These are phyloP conservation scores for Eretmocerus hayati DNA, from an alignment of 2,888 invertebrate species.

Conservation along the genomic window DNA sequence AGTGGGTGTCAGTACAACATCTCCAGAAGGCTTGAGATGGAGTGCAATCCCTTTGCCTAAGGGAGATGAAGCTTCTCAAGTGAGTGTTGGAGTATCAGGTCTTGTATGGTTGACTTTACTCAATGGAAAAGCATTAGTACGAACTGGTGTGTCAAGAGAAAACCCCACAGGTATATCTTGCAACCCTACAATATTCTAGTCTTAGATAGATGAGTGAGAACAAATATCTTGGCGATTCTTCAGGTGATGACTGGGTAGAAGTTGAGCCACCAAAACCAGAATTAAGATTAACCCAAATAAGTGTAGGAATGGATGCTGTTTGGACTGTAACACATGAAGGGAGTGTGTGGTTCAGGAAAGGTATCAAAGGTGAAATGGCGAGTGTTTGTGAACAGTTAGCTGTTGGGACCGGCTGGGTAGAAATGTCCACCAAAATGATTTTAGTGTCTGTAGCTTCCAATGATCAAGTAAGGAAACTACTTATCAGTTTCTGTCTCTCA, in stretches of 20 bases:
- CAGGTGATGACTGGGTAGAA: slow-evolving; percentile 72
- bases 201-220: background rate
- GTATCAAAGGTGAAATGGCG: slow-evolving; percentile 63
- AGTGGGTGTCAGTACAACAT: slow-evolving; percentile 68
- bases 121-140: slow-evolving; percentile 75
- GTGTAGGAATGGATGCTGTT: slow-evolving; percentile 72
- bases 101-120: slow-evolving; percentile 81
- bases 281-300: slow-evolving; percentile 66
- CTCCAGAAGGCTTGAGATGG: slow-evolving; percentile 87
- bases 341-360: slow-evolving; percentile 82
- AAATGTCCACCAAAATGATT: slow-evolving; percentile 80
- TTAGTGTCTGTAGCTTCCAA: slow-evolving; percentile 78
- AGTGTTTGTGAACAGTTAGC: slow-evolving; percentile 70
- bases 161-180: slow-evolving; percentile 54
- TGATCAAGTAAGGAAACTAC: slow-evolving; percentile 60
- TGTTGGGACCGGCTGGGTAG: slow-evolving; percentile 79
- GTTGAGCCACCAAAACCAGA: slow-evolving; percentile 67
- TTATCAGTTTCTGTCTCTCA: no score
- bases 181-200: background rate
- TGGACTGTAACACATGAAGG: slow-evolving; percentile 75
- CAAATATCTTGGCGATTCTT: slow-evolving; percentile 9
- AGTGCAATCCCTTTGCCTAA: slow-evolving; percentile 67
- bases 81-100: slow-evolving; percentile 80
- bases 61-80: slow-evolving; percentile 75
- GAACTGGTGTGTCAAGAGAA: slow-evolving; percentile 77